A percentile compares a stretch with the other conserved stretches of the same genome.
Evolutionary conservation across 2,113 vertebrate species (phyloP).

Genomic region (Pachyramphus minor): DNA sequence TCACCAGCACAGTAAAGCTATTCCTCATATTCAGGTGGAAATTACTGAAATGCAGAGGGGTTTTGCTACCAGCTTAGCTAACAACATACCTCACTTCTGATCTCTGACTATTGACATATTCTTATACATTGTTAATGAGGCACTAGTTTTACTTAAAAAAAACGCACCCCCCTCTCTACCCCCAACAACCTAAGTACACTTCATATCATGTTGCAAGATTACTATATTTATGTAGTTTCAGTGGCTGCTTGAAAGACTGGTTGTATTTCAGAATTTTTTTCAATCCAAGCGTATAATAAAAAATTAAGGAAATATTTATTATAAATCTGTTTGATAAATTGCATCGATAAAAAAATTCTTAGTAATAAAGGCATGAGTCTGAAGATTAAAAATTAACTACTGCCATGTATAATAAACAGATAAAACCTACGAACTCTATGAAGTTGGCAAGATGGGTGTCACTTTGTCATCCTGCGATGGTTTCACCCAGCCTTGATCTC

Average conservation of each 20-base stretch:
- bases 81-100: not conserved
- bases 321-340: not conserved
- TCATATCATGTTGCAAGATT: not conserved
- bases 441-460: not conserved
- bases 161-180: rapidly evolving
- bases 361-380: not conserved
- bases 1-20: not conserved
- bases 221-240: not conserved
- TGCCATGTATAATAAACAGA: not conserved
- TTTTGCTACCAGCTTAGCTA: not conserved
- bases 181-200: not conserved
- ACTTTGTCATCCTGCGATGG: not conserved
- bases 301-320: not conserved
- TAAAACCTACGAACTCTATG: not conserved
- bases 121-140: not conserved
- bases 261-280: not conserved
- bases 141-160: not conserved
- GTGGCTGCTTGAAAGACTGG: not conserved
- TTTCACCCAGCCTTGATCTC: not conserved
- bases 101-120: not conserved
- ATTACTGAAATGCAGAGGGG: not conserved
- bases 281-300: not conserved
- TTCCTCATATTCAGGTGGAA: not conserved
- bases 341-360: not conserved
- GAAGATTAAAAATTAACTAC: not conserved